Base-by-base conservation (phyloP, 92 coral and sea anemone genomes). In the Palythoa caribaeorum region DNA sequence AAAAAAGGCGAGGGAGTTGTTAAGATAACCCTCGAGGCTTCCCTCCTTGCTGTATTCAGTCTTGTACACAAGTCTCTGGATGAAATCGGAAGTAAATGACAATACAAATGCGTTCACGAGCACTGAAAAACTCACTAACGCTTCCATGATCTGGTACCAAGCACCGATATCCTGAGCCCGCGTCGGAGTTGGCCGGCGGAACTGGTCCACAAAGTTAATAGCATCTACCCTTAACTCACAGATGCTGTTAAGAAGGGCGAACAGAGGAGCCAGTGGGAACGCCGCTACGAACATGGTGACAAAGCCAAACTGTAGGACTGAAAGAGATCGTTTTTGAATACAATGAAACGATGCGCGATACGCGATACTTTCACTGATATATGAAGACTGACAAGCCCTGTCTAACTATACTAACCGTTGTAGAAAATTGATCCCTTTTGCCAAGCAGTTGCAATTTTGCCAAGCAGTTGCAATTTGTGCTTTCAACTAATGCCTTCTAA, bases 131-230 rank as follows among this genome's bases (percentile, higher is more conserved):
- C 84, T 92, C 11, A 95, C 93, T 48, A 96, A 75, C 70, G 89
- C 96, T 55, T 96, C 98, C 88, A 96, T 87, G 85, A 96, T 96
- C 40, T 81, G 88, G 74, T 70, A 94, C 98, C 98, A 96, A 53
- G 98, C 98, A 2, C 98, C 98, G 51, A 96, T 96, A 62, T 96
- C 98, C 88, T 96, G 98, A n/a, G 98, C 98, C 89, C 97, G 97
- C 65, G 35, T 75, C 6, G 98, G 94, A 36, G 93, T 92, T 39
- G 98, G 98, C 57, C 98, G 94, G 20, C 98, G 96, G 86, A 94
- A 95, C 86, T 96, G 98, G 78, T 98, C 94, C 54, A 96, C 90
- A 57, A 94, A 96, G 92, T 96, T 96, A 35, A 96, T 90, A 71
- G 98, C 98, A 88, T 96, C 98, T 4, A 96, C 98, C 0, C 98